phyloP scores from a whole-genome alignment of 2,888 invertebrate genomes.

The Tipula helvola region DNA sequence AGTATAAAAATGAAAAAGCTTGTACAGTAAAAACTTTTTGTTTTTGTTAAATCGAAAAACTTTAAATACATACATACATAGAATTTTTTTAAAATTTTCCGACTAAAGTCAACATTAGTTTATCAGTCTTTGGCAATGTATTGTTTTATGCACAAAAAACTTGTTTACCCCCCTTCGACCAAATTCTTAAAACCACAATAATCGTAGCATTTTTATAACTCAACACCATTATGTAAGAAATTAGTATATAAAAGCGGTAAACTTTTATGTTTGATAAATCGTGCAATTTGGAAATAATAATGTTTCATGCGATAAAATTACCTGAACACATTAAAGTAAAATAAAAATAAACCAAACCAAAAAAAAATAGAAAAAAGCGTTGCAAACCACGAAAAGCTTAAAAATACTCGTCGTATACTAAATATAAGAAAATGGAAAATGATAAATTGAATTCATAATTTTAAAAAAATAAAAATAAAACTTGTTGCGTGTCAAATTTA shows the following conservation, averaged over 20 bases:
- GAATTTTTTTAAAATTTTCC: neutral
- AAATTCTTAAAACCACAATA: neutral
- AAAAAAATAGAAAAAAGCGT: no score
- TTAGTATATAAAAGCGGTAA: neutral
- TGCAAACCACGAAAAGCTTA: neutral
- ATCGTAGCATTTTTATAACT: neutral
- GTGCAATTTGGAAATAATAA: neutral
- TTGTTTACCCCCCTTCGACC: neutral
- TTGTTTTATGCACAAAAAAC: neutral
- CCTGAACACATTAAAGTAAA: neutral
- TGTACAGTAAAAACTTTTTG: neutral
- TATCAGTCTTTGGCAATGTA: neutral
- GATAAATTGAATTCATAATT: neutral
- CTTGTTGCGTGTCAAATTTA: neutral
- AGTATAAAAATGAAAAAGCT: neutral
- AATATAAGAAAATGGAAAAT: neutral
- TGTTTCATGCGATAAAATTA: neutral
- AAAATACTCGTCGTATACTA: neutral
- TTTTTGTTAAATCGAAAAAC: neutral
- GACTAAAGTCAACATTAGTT: neutral
- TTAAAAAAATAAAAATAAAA: neutral
- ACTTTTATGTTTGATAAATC: neutral
- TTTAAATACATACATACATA: neutral
- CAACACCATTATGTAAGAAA: neutral
- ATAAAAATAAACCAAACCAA: neutral